A percentile compares a stretch with the other conserved stretches of the same genome.
phyloP scores from a whole-genome alignment of 2,888 invertebrate genomes.

The Cataglyphis rosenhaueri region DNA sequence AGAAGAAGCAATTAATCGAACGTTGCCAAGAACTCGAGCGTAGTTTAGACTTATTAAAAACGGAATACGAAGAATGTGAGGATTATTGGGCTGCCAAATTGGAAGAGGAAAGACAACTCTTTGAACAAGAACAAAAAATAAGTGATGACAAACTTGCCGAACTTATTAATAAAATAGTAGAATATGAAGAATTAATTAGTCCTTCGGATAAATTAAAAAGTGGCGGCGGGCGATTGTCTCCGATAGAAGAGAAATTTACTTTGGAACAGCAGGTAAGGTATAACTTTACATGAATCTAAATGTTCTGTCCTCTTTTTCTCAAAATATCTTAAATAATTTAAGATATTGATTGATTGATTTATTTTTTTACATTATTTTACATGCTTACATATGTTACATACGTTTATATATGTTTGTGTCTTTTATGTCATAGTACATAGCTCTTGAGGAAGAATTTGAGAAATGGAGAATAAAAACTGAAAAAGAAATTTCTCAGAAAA shows the following conservation, averaged over 20 bases:
- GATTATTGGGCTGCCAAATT: constrained; percentile 94
- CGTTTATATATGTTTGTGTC: not conserved
- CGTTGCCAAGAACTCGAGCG: constrained; percentile 90
- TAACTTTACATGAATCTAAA: not conserved
- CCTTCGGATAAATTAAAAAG: constrained; percentile 84
- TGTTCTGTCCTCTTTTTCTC: not conserved
- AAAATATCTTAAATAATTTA: not conserved
- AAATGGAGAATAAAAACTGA: constrained; percentile 87
- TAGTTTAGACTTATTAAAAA: constrained; percentile 91
- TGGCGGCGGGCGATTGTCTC: constrained; percentile 88
- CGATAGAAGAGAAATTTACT: constrained; percentile 92
- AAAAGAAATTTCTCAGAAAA: constrained; percentile 87
- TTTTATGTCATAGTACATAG: constrained; percentile 87
- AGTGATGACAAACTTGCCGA: constrained; percentile 92
- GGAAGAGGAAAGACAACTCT: constrained; percentile 91
- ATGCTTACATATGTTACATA: not conserved
- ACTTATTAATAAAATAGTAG: constrained; percentile 91
- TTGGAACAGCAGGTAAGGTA: constrained; percentile 88
- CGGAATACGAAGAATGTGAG: constrained; percentile 94
- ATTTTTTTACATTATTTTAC: not conserved
- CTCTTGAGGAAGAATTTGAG: constrained; percentile 90
- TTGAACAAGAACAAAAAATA: constrained; percentile 91
- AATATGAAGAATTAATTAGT: constrained; percentile 92
- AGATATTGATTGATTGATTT: not conserved
- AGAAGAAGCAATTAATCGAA: constrained; percentile 84